Conservation (phyloP, 2,797 vertebrate genomes). For the Myotis daubentonii region DNA sequence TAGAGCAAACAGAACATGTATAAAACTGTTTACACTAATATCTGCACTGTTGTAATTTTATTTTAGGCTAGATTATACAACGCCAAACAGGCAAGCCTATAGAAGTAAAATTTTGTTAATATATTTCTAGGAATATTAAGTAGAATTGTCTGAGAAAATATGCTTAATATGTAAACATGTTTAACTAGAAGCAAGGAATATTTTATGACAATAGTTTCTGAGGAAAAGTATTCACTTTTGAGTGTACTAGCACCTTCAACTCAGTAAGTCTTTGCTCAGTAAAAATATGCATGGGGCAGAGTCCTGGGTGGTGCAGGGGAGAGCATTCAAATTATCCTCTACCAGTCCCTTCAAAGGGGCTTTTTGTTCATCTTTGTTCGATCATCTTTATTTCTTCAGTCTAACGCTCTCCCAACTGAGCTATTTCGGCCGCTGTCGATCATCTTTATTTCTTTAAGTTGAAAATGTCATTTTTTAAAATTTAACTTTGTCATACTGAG, state of each 20-base stretch:
- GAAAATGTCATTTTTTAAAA: neutral
- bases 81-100: neutral
- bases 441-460: neutral
- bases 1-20: neutral
- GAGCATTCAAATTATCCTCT: neutral
- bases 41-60: neutral
- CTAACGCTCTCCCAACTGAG: constrained; percentile 81
- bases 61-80: neutral
- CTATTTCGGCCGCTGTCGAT: constrained; percentile 62
- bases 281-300: neutral
- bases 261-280: neutral
- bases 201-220: neutral
- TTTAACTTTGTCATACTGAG: neutral
- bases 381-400: constrained; percentile 69
- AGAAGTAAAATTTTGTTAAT: neutral
- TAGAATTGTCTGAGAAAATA: neutral
- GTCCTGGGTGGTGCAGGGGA: neutral
- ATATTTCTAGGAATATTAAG: neutral
- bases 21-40: neutral
- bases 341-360: neutral
- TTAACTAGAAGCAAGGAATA: neutral
- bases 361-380: neutral
- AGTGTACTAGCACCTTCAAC: neutral
- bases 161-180: neutral
- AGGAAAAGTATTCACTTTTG: neutral